Evolutionary conservation across 2,888 invertebrate species (phyloP).

Genomic region (Sinelater perroti): DNA sequence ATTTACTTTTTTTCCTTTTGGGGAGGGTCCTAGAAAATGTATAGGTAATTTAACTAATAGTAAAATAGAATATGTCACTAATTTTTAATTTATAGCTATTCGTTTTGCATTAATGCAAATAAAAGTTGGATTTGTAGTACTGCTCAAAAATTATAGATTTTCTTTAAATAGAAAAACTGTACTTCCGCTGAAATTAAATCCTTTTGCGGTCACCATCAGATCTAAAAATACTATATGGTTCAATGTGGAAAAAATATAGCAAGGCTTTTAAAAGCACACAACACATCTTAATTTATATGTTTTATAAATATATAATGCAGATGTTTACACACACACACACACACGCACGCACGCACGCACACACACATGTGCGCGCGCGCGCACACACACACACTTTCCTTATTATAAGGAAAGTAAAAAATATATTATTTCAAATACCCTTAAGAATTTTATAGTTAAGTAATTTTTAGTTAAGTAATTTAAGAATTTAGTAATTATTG

Average conservation of each 20-base stretch:
- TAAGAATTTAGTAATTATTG: no score
- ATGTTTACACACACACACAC: no score
- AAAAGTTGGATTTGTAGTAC: background rate
- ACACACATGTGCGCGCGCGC: no score
- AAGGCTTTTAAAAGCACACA: no score
- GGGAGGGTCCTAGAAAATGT: background rate
- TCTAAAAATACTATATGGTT: background rate
- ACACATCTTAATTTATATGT: no score
- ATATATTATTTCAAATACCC: no score
- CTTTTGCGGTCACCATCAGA: background rate
- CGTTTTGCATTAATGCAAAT: constrained; percentile 9
- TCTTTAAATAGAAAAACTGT: background rate
- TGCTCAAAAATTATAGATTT: constrained; percentile 1
- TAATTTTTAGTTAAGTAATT: no score
- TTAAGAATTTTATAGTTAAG: no score
- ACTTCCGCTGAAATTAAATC: background rate
- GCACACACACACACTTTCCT: no score
- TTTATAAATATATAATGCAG: no score
- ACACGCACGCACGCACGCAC: no score
- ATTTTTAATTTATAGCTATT: background rate
- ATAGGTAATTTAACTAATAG: background rate
- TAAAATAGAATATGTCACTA: background rate
- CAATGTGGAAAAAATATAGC: constrained; percentile 1
- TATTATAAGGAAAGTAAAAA: no score
- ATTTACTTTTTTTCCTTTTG: background rate